These are phyloP conservation scores for Tolypeutes matacus DNA, from an alignment of 2,797 vertebrate genomes.

Conservation along the genomic window DNA sequence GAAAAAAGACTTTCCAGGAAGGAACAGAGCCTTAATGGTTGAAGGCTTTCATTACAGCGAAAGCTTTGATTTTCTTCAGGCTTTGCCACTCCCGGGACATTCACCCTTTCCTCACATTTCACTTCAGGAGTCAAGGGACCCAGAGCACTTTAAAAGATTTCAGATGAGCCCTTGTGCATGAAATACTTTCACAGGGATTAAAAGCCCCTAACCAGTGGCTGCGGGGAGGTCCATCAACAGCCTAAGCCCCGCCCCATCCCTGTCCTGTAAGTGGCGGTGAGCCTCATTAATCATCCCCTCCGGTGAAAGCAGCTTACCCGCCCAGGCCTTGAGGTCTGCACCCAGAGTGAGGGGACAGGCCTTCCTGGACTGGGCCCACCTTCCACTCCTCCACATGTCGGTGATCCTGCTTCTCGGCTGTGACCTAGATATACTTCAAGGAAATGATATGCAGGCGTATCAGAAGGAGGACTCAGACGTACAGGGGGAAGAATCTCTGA, in stretches of 20 bases:
- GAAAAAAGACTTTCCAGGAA: constrained; percentile 54
- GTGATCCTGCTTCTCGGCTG: background rate
- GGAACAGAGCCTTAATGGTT: constrained; percentile 63
- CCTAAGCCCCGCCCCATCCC: background rate
- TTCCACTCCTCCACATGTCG: background rate
- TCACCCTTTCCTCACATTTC: constrained; percentile 30
- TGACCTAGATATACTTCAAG: background rate
- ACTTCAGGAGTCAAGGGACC: background rate
- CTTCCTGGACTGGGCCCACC: background rate
- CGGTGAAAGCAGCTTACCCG: background rate
- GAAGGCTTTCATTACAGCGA: background rate
- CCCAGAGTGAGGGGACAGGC: background rate
- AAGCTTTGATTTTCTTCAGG: constrained; percentile 33
- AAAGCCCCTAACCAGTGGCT: background rate
- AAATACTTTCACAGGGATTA: background rate
- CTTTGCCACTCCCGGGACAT: background rate
- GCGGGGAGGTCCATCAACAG: background rate
- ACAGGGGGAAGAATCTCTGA: background rate
- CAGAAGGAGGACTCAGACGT: background rate
- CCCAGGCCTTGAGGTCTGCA: background rate
- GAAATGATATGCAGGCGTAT: fast-evolving
- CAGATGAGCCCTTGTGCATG: background rate
- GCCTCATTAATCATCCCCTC: background rate
- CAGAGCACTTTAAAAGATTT: background rate
- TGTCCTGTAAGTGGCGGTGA: background rate